A percentile compares a stretch with the other conserved stretches of the same genome.
Evolutionary conservation across 2,888 invertebrate species (phyloP).

Genomic region (Nemapogon koenigi): DNA sequence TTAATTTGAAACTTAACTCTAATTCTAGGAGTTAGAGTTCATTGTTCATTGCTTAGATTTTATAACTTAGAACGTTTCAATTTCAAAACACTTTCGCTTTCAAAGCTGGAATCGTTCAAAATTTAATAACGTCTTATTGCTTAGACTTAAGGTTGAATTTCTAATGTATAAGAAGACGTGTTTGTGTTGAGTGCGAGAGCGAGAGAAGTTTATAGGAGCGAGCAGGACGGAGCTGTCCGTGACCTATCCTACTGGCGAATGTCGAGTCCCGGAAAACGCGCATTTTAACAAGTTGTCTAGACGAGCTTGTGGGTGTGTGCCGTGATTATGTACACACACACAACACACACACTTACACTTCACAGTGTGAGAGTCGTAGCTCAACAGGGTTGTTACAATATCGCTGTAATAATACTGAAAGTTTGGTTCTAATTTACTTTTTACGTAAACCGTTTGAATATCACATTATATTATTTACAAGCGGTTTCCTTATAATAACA

Average conservation of each 20-base stretch:
- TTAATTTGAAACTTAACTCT: constrained; percentile 20
- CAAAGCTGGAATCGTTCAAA: too few relatives aligned
- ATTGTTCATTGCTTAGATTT: neutral
- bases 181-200: constrained; percentile 20
- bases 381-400: too few relatives aligned
- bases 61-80: constrained; percentile 27
- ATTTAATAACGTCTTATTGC: constrained; percentile 49
- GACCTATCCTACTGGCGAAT: constrained; percentile 65
- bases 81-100: constrained; percentile 28
- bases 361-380: too few relatives aligned
- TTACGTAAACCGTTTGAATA: too few relatives aligned
- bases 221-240: constrained; percentile 43
- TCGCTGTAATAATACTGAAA: too few relatives aligned
- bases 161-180: constrained; percentile 14
- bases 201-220: too few relatives aligned
- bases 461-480: too few relatives aligned
- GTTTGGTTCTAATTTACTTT: too few relatives aligned
- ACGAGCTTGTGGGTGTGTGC: constrained; percentile 23
- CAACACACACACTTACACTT: constrained; percentile 10
- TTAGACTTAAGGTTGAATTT: constrained; percentile 14
- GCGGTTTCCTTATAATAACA: too few relatives aligned
- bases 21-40: neutral
- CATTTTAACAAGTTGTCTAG: constrained; percentile 60
- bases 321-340: constrained; percentile 22
- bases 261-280: constrained; percentile 57